Percentiles rank a stretch among this genome's conserved stretches.
Evolutionary conservation across 2,797 vertebrate genomes (phyloP).

Genomic region (Oryzias sinensis): DNA sequence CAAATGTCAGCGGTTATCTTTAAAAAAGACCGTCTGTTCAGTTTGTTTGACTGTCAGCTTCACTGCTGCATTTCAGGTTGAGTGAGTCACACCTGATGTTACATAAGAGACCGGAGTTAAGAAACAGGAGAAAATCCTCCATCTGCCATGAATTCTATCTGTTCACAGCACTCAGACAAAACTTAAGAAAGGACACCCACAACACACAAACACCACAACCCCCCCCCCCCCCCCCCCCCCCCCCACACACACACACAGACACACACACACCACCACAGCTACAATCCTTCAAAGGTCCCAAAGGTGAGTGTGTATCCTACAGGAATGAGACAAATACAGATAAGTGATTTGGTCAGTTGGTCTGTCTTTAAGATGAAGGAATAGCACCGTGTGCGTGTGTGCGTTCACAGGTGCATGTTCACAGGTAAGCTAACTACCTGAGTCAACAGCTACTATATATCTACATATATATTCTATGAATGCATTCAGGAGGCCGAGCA

Average conservation of each 20-base stretch:
- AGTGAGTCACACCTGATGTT: conserved; percentile 40
- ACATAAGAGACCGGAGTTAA: conserved; percentile 36
- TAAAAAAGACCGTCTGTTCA: background rate
- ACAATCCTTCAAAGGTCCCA: too few species aligned
- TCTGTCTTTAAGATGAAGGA: conserved; percentile 44
- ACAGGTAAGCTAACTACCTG: conserved; percentile 60
- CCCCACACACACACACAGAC: background rate
- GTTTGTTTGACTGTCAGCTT: conserved; percentile 7
- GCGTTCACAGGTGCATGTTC: conserved; percentile 21
- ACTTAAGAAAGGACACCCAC: conserved; percentile 6
- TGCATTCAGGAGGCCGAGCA: conserved; percentile 61
- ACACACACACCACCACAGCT: too few species aligned
- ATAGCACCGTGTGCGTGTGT: conserved; percentile 35
- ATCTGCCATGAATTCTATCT: conserved; percentile 32
- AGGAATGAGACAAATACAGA: conserved; percentile 3
- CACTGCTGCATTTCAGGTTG: conserved; percentile 15
- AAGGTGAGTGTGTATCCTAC: too few species aligned
- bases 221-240: conserved; percentile 10
- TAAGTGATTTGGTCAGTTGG: conserved; percentile 37
- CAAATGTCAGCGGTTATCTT: too few species aligned
- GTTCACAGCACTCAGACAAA: conserved; percentile 19
- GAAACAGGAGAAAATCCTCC: conserved; percentile 6
- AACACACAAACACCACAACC: conserved; percentile 3
- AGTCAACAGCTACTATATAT: conserved; percentile 58
- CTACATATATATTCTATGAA: conserved; percentile 39